Percentiles rank a stretch among this genome's conserved stretches.
These are phyloP conservation scores for Beris morrisii DNA, from an alignment of 2,888 invertebrate species.

Conservation along the genomic window DNA sequence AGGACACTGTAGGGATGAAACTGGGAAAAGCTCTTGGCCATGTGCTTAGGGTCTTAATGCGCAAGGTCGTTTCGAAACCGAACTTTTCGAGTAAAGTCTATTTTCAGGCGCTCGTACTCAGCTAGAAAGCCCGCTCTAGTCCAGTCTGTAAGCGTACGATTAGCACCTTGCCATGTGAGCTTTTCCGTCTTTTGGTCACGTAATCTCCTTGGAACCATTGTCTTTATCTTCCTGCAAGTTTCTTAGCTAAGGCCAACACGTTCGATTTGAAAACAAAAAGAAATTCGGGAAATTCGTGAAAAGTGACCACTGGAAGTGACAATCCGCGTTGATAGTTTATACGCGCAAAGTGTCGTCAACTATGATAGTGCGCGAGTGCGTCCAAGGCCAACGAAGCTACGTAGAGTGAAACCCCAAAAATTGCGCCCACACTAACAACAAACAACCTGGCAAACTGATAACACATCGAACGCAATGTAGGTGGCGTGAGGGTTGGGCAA, in stretches of 20 bases:
- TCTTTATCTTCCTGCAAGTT: too few relatives aligned
- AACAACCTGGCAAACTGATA: conserved; percentile 16
- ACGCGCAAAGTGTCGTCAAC: too few relatives aligned
- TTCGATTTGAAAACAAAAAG: too few relatives aligned
- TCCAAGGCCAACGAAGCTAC: conserved; percentile 20
- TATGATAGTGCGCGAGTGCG: conserved; percentile 21
- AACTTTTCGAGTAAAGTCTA: conserved; percentile 5
- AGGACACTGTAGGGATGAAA: not conserved
- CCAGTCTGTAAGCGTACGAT: conserved; percentile 7
- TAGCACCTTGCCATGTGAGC: conserved; percentile 19
- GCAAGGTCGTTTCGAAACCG: conserved; percentile 8
- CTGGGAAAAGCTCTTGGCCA: conserved; percentile 16
- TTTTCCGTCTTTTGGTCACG: conserved; percentile 12
- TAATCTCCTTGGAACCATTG: too few relatives aligned
- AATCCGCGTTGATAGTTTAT: too few relatives aligned
- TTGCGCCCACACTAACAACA: conserved; percentile 15
- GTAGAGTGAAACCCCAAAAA: conserved; percentile 22
- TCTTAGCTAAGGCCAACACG: too few relatives aligned
- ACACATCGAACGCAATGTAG: conserved; percentile 20
- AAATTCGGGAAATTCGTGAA: too few relatives aligned
- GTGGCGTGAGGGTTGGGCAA: conserved; percentile 2
- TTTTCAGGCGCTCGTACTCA: conserved; percentile 14
- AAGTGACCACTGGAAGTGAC: too few relatives aligned
- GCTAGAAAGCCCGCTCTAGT: not conserved
- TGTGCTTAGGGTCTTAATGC: conserved; percentile 21